phyloP scores from a whole-genome alignment of 2,888 invertebrate genomes.

The Andrena trimmerana region DNA sequence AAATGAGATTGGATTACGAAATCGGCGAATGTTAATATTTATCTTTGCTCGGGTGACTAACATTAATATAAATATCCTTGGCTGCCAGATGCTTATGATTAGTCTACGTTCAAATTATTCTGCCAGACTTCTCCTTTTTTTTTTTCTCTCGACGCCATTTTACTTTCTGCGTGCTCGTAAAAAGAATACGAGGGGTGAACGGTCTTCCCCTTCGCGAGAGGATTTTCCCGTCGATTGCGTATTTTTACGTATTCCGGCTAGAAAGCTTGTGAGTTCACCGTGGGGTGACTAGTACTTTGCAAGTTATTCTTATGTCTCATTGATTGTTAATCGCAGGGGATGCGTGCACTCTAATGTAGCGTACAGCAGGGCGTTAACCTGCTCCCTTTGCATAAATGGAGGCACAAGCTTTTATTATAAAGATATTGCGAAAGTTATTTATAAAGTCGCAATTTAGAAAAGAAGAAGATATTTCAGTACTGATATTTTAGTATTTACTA shows the following conservation, averaged over 20 bases:
- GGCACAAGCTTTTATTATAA: background rate
- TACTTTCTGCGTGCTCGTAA: background rate
- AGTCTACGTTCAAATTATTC: background rate
- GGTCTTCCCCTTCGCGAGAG: slow-evolving; percentile 15
- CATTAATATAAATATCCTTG: background rate
- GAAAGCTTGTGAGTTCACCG: slow-evolving; percentile 22
- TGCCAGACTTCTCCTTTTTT: background rate
- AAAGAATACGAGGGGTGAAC: slow-evolving; percentile 13
- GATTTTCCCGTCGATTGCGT: slow-evolving; percentile 54
- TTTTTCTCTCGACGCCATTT: background rate
- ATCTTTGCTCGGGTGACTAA: too few relatives aligned
- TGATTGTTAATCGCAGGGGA: slow-evolving; percentile 45
- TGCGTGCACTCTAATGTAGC: slow-evolving; percentile 37
- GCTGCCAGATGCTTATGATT: background rate
- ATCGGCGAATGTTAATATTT: too few relatives aligned
- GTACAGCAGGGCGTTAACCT: slow-evolving; percentile 37
- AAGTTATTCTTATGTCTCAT: slow-evolving; percentile 45
- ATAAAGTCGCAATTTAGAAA: background rate
- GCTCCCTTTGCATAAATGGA: slow-evolving; percentile 22
- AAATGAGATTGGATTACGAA: background rate
- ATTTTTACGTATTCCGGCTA: slow-evolving; percentile 20
- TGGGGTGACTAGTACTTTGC: slow-evolving; percentile 31
- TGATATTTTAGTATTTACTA: background rate
- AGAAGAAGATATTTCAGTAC: background rate
- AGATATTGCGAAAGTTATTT: background rate